phyloP scores from a whole-genome alignment of 2,888 invertebrate genomes.

The Trichogramma evanescens region DNA sequence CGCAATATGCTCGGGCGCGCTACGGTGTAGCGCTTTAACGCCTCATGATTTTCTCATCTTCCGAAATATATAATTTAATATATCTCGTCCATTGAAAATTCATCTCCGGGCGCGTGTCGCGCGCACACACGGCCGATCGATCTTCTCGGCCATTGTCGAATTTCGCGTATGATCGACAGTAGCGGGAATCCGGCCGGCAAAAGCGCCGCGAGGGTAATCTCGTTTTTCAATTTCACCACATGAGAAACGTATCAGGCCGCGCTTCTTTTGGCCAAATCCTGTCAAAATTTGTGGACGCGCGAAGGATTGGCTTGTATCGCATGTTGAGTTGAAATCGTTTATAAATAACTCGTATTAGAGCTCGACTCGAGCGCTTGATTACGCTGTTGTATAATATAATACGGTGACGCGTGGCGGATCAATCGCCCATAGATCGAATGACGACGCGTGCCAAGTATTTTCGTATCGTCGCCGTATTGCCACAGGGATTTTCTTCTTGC shows the following conservation, averaged over 20 bases:
- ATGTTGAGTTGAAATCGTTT: conserved; percentile 43
- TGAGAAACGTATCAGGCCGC: background rate
- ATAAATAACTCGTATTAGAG: conserved; percentile 43
- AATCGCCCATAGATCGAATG: conserved; percentile 31
- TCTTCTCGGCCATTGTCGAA: conserved; percentile 11
- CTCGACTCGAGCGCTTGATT: conserved; percentile 31
- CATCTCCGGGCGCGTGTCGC: conserved; percentile 1
- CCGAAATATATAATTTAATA: conserved; percentile 2
- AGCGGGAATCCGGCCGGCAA: background rate
- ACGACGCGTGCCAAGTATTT: conserved; percentile 44
- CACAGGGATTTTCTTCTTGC: conserved; percentile 24
- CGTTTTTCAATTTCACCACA: conserved; percentile 21
- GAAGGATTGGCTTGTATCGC: conserved; percentile 13
- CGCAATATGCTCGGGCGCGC: too few relatives aligned
- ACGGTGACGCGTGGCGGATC: conserved; percentile 32
- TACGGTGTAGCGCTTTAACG: background rate
- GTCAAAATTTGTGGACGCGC: background rate
- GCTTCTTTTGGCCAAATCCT: background rate
- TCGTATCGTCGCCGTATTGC: conserved; percentile 40
- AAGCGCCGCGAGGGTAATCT: conserved; percentile 14
- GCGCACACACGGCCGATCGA: conserved; percentile 9
- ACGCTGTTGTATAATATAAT: background rate
- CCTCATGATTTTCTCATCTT: conserved; percentile 18
- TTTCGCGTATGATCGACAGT: conserved; percentile 13
- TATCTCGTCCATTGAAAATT: conserved; percentile 16